Evolutionary conservation across 2,888 invertebrate genomes (phyloP).

Genomic region (Ctenicera cuprea): DNA sequence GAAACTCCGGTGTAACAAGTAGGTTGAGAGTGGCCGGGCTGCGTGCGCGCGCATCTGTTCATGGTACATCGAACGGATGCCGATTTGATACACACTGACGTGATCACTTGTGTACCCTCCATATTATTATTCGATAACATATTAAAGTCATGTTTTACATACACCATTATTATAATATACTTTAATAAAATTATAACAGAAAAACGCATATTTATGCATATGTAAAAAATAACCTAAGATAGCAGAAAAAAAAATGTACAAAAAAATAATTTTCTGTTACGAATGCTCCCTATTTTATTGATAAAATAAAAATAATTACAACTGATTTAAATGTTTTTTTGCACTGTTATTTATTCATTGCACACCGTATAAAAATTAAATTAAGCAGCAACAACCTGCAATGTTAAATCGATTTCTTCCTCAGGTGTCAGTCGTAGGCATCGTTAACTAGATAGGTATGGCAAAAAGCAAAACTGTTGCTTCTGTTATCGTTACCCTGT

Average conservation of each 20-base stretch:
- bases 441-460: too few relatives aligned
- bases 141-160: background rate
- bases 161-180: too few relatives aligned
- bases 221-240: too few relatives aligned
- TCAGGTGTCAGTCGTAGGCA: background rate
- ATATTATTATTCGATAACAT: slow-evolving; percentile 39
- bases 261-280: too few relatives aligned
- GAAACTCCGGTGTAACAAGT: slow-evolving; percentile 71
- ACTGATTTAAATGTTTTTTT: too few relatives aligned
- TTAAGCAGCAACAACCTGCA: background rate
- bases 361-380: too few relatives aligned
- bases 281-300: too few relatives aligned
- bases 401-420: slow-evolving; percentile 5
- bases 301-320: too few relatives aligned
- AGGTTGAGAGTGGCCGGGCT: slow-evolving; percentile 69
- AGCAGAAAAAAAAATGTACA: too few relatives aligned
- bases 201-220: too few relatives aligned
- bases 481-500: slow-evolving; percentile 6
- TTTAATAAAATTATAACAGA: too few relatives aligned
- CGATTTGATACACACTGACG: slow-evolving; percentile 48
- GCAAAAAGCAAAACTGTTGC: slow-evolving; percentile 17
- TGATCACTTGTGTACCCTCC: slow-evolving; percentile 53
- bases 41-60: slow-evolving; percentile 66
- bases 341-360: too few relatives aligned
- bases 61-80: slow-evolving; percentile 62